These are phyloP conservation scores for Lutjanus campechanus DNA, from an alignment of 2,797 vertebrate species.

Conservation along the genomic window DNA sequence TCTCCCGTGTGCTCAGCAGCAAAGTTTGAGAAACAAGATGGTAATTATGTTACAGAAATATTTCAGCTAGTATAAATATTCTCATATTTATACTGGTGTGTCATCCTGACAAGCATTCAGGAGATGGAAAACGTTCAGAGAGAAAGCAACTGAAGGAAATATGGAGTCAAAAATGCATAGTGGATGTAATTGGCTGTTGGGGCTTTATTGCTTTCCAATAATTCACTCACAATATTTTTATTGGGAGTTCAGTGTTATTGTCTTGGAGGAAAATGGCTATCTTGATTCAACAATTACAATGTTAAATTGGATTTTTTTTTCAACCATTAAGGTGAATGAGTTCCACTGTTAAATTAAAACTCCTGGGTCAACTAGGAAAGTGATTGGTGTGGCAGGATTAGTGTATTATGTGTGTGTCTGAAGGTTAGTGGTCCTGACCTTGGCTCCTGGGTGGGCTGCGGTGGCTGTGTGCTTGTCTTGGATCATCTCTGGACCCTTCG, in stretches of 20 bases:
- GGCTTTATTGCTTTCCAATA: constrained; percentile 33
- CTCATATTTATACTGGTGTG: constrained; percentile 53
- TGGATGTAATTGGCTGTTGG: constrained; percentile 32
- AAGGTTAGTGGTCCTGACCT: constrained; percentile 70
- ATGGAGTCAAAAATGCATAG: constrained; percentile 37
- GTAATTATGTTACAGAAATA: constrained; percentile 73
- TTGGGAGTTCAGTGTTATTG: constrained; percentile 5
- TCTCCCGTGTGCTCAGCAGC: constrained; percentile 36
- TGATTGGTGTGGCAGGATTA: constrained; percentile 19
- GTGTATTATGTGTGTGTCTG: constrained; percentile 38
- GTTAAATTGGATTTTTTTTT: constrained; percentile 8
- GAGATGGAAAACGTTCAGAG: constrained; percentile 42
- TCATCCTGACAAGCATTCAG: constrained; percentile 45
- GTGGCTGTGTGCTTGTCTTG: constrained; percentile 76
- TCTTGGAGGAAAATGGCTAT: background rate
- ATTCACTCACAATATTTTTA: constrained; percentile 31
- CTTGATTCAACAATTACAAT: constrained; percentile 23
- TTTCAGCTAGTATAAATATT: constrained; percentile 65
- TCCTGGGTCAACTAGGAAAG: constrained; percentile 40
- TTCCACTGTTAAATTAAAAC: constrained; percentile 25
- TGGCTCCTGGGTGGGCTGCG: constrained; percentile 79
- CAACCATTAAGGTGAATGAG: constrained; percentile 29
- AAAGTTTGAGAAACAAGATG: constrained; percentile 50
- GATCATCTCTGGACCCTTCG: constrained; percentile 72
- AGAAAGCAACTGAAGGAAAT: constrained; percentile 42